Percentiles rank a stretch among this genome's conserved stretches.
These are phyloP conservation scores for Muscicapa comitata DNA, from an alignment of 2,797 vertebrate genomes.

Conservation along the genomic window DNA sequence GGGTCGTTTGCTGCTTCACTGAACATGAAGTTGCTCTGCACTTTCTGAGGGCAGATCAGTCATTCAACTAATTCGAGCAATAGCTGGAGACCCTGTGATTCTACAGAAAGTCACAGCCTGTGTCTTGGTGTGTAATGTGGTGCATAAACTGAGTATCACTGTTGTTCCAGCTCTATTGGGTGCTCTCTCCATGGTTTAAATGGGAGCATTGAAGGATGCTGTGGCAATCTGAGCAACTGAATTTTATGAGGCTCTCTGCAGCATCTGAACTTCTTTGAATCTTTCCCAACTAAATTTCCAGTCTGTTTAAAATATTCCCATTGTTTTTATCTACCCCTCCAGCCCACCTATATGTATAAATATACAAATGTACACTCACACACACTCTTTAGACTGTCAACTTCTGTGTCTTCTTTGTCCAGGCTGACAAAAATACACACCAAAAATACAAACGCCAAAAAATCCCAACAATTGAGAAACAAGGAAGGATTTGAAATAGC, in stretches of 20 bases:
- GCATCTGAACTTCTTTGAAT: neutral
- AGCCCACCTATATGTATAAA: neutral
- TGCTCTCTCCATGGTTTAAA: neutral
- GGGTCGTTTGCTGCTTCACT: neutral
- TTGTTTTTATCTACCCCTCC: neutral
- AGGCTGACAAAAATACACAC: accelerated
- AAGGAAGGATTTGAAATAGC: neutral
- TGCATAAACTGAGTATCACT: neutral
- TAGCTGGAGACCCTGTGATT: neutral
- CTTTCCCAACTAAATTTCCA: neutral
- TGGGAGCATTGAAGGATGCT: neutral
- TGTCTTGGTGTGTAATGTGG: neutral
- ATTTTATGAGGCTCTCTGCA: neutral
- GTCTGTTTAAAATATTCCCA: neutral
- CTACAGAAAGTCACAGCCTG: neutral
- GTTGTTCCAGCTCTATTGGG: neutral
- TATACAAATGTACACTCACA: neutral
- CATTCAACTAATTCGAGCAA: neutral
- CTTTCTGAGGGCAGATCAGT: neutral
- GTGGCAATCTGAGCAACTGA: neutral
- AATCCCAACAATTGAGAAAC: neutral
- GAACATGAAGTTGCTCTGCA: neutral
- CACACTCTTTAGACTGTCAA: neutral
- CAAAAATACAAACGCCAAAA: neutral
- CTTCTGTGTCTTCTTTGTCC: neutral